These are phyloP conservation scores for Rhagoletis zephyria DNA, from an alignment of 1,140 invertebrate genomes.

Conservation along the genomic window DNA sequence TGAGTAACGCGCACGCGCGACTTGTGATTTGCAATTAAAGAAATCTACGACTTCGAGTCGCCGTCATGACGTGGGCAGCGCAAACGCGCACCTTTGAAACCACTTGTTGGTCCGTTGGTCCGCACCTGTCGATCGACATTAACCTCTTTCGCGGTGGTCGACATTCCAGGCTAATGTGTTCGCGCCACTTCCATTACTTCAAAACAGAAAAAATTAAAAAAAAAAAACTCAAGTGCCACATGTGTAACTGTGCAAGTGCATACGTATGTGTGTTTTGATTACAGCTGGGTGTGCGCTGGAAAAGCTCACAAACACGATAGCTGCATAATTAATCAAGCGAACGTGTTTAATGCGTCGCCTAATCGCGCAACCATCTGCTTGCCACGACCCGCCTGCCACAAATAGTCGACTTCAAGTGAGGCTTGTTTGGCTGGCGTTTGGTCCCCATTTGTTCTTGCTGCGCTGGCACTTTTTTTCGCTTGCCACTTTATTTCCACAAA, in stretches of 20 bases:
- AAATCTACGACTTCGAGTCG: not conserved
- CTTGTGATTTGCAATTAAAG: not conserved
- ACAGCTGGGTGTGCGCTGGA: not conserved
- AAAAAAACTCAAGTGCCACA: conserved; percentile 22
- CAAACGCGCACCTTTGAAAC: not conserved
- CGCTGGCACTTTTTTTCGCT: not conserved
- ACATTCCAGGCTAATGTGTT: conserved; percentile 47
- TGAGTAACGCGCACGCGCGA: not conserved
- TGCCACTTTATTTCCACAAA: not conserved
- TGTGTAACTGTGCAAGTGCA: not conserved
- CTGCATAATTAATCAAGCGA: conserved; percentile 47
- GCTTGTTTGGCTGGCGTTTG: not conserved
- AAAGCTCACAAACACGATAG: not conserved
- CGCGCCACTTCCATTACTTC: not conserved
- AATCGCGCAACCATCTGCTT: conserved; percentile 51
- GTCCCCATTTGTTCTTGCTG: not conserved
- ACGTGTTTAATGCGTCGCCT: conserved; percentile 52
- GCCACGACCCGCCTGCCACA: conserved; percentile 36
- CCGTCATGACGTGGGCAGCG: conserved; percentile 20
- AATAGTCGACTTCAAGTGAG: not conserved
- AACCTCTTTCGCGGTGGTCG: conserved; percentile 47
- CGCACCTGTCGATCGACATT: conserved; percentile 45
- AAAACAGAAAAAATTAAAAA: no score
- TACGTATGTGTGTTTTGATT: not conserved
- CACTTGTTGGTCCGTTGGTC: not conserved